Conservation (phyloP, 1,140 invertebrate genomes). For the Cepaea nemoralis region DNA sequence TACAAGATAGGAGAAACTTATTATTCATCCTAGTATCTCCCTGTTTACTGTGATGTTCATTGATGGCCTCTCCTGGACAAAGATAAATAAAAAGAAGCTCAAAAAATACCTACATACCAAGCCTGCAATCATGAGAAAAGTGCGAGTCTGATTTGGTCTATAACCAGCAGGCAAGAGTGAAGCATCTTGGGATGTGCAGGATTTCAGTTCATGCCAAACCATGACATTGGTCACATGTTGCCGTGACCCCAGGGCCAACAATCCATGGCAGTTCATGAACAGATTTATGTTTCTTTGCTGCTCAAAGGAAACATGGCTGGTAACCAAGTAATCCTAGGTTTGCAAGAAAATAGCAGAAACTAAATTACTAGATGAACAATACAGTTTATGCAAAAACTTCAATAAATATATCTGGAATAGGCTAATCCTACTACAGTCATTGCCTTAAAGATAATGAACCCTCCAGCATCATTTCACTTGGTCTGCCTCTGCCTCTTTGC, state of each 20-base stretch:
- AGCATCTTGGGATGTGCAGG: slow-evolving; percentile 50
- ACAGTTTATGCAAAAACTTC: too few relatives aligned
- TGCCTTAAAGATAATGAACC: too few relatives aligned
- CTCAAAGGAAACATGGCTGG: slow-evolving; percentile 65
- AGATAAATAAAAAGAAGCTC: too few relatives aligned
- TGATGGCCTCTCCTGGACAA: too few relatives aligned
- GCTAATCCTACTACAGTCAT: too few relatives aligned
- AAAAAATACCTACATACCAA: slow-evolving; percentile 70
- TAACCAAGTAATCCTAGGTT: slow-evolving; percentile 69
- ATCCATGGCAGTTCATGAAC: slow-evolving; percentile 65
- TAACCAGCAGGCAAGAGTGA: slow-evolving; percentile 12
- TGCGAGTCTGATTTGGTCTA: slow-evolving; percentile 59
- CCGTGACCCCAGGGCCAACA: slow-evolving; percentile 63
- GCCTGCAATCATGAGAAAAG: slow-evolving; percentile 70
- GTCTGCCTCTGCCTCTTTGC: too few relatives aligned
- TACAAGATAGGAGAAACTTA: too few relatives aligned
- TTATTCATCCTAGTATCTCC: too few relatives aligned
- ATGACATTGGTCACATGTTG: slow-evolving; percentile 68
- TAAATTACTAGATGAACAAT: too few relatives aligned
- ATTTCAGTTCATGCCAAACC: slow-evolving; percentile 71
- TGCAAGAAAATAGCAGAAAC: not conserved
- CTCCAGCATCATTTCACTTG: too few relatives aligned
- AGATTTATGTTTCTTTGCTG: slow-evolving; percentile 66
- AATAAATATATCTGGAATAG: too few relatives aligned
- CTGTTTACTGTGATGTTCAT: too few relatives aligned